Percentiles rank a stretch among this genome's conserved stretches.
phyloP scores from a whole-genome alignment of 2,113 vertebrate genomes.

The Shinisaurus crocodilurus region DNA sequence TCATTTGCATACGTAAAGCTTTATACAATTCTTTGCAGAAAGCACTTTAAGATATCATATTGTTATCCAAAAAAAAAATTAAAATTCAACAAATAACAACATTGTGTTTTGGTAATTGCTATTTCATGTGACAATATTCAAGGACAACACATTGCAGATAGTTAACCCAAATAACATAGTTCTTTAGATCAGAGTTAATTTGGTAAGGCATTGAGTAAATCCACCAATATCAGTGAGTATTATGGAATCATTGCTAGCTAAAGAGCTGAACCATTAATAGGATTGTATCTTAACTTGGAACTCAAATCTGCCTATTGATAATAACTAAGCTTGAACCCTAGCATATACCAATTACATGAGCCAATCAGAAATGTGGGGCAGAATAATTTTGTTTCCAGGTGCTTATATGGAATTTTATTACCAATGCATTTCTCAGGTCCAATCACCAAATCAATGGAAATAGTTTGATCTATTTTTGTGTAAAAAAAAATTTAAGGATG shows the following conservation, averaged over 20 bases:
- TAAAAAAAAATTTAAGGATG: neutral
- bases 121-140: conserved; percentile 63
- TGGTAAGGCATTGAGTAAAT: conserved; percentile 8
- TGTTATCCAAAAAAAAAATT: conserved; percentile 58
- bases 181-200: conserved; percentile 47
- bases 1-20: conserved; percentile 59
- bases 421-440: conserved; percentile 59
- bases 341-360: conserved; percentile 31
- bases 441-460: neutral
- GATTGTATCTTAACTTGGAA: conserved; percentile 9
- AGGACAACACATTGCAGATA: conserved; percentile 64
- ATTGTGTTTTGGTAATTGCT: conserved; percentile 25
- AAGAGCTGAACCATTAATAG: conserved; percentile 28
- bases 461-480: neutral
- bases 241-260: conserved; percentile 49
- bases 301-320: conserved; percentile 21
- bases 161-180: conserved; percentile 51
- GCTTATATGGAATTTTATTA: conserved; percentile 47
- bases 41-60: conserved; percentile 57
- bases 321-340: conserved; percentile 9
- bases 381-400: conserved; percentile 47
- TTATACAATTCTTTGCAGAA: conserved; percentile 61
- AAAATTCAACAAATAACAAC: conserved; percentile 59
- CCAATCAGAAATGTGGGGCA: conserved; percentile 66
- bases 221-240: neutral